A percentile compares a stretch with the other conserved stretches of the same genome.
These are phyloP conservation scores for Phasia obesa DNA, from an alignment of 2,888 invertebrate species.

Conservation along the genomic window DNA sequence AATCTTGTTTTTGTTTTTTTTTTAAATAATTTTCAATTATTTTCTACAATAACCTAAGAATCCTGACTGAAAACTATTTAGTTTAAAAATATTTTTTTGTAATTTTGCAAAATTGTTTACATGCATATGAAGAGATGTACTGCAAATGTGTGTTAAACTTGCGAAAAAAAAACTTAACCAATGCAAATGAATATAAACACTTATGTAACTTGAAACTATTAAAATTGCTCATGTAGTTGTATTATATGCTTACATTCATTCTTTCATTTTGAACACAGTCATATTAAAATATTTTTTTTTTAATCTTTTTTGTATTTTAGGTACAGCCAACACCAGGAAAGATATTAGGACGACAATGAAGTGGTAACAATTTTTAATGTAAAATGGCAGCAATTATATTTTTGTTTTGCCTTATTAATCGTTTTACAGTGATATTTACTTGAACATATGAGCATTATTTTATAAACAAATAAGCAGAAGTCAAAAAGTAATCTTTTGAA, in stretches of 20 bases:
- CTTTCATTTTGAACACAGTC: conserved; percentile 3
- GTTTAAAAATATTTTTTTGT: not conserved
- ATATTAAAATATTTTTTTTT: not conserved
- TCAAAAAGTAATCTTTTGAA: no score
- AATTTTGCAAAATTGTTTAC: conserved; percentile 3
- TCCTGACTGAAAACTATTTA: not conserved
- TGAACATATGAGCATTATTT: no score
- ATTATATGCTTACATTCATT: not conserved
- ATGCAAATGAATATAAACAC: conserved; percentile 53
- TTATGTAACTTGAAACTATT: conserved; percentile 55
- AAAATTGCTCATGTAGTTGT: conserved; percentile 38
- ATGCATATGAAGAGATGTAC: conserved; percentile 2
- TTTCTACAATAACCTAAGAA: not conserved
- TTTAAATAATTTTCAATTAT: no score
- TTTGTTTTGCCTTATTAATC: no score
- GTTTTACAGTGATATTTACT: no score
- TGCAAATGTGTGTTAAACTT: not conserved
- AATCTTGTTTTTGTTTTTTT: not conserved
- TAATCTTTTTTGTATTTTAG: not conserved
- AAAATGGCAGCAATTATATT: no score
- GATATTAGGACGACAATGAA: no score
- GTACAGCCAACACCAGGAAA: not conserved
- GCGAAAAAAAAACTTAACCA: conserved; percentile 13
- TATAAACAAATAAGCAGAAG: no score
- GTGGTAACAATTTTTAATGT: no score